A percentile compares a stretch with the other conserved stretches of the same genome.
These are phyloP conservation scores for Lutraria rhynchaena DNA, from an alignment of 1,140 invertebrate genomes.

Conservation along the genomic window DNA sequence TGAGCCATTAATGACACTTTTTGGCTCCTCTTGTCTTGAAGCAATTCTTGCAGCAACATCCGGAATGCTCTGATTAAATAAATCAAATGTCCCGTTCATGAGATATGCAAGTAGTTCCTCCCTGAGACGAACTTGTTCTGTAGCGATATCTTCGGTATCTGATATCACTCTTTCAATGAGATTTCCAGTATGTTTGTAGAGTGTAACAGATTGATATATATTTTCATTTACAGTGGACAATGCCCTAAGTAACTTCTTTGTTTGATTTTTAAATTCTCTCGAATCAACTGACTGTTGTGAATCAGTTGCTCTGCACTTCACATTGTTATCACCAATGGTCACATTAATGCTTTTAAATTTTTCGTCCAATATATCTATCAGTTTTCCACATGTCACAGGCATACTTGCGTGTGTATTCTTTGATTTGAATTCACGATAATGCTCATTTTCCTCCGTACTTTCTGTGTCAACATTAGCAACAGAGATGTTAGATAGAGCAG, in stretches of 20 bases:
- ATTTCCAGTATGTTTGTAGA: conserved; percentile 63
- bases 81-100: conserved; percentile 49
- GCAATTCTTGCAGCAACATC: conserved; percentile 28
- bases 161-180: conserved; percentile 64
- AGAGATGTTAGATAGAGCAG: conserved; percentile 19
- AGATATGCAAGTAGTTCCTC: conserved; percentile 36
- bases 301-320: background rate
- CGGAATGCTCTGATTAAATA: conserved; percentile 52
- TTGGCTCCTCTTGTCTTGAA: background rate
- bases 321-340: background rate
- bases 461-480: background rate
- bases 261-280: conserved; percentile 46
- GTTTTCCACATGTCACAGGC: conserved; percentile 15
- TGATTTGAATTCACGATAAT: conserved; percentile 19
- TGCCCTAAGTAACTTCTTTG: conserved; percentile 53
- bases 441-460: background rate
- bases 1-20: background rate
- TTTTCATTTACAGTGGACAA: conserved; percentile 62
- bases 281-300: background rate
- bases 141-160: conserved; percentile 59
- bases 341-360: conserved; percentile 47
- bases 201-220: conserved; percentile 63
- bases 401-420: background rate
- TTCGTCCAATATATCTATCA: conserved; percentile 50
- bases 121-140: conserved; percentile 58